A percentile compares a stretch with the other conserved stretches of the same genome.
These are phyloP conservation scores for Stictocephala bisonia DNA, from an alignment of 2,888 invertebrate genomes.

Conservation along the genomic window DNA sequence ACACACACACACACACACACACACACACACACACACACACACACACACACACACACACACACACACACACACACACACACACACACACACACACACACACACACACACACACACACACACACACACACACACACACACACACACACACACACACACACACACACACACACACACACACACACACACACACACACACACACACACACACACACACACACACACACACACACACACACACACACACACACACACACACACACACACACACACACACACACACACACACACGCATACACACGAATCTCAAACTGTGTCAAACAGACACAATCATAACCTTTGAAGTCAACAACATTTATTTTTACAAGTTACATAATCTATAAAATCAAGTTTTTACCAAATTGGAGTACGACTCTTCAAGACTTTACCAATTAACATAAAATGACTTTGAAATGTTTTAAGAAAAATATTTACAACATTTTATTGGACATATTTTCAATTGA, in stretches of 20 bases:
- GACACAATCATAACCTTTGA: no score
- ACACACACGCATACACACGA: not conserved
- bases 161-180: not conserved
- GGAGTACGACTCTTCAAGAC: no score
- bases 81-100: not conserved
- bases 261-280: not conserved
- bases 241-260: not conserved
- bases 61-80: not conserved
- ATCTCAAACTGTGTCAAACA: no score
- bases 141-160: not conserved
- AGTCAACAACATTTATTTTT: no score
- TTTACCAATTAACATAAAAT: no score
- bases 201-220: not conserved
- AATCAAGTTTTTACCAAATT: no score
- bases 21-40: not conserved
- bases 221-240: not conserved
- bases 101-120: not conserved
- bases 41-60: not conserved
- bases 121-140: not conserved
- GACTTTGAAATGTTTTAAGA: no score
- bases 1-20: not conserved
- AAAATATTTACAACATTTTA: no score
- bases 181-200: not conserved
- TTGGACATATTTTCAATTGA: no score
- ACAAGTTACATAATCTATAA: no score